Conservation (phyloP, 2,888 invertebrate species). For the Ernsta delagoae region DNA sequence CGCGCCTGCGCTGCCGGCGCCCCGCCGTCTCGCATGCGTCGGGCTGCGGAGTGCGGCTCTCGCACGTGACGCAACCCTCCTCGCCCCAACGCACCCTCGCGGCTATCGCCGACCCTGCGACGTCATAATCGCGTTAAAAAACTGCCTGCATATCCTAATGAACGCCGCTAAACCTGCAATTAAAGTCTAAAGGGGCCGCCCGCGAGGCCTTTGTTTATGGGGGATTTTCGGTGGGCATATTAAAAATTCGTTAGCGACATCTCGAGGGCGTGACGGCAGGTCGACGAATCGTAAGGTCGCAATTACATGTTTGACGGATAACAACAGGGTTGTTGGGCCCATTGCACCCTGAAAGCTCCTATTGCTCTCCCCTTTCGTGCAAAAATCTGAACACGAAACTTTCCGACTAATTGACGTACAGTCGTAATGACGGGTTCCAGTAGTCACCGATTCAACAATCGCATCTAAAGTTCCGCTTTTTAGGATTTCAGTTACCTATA, state of each 20-base stretch:
- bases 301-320: conserved; percentile 70
- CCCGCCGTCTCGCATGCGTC: conserved; percentile 84
- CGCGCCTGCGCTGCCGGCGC: conserved; percentile 56
- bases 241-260: conserved; percentile 70
- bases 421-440: conserved; percentile 59
- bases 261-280: conserved; percentile 64
- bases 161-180: conserved; percentile 80
- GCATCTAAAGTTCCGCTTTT: conserved; percentile 21
- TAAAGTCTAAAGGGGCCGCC: conserved; percentile 66
- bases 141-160: conserved; percentile 81
- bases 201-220: conserved; percentile 50
- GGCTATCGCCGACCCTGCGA: conserved; percentile 69
- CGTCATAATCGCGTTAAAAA: conserved; percentile 82
- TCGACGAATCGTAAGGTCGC: conserved; percentile 71
- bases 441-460: conserved; percentile 34
- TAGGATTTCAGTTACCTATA: conserved; percentile 4
- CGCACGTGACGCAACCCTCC: conserved; percentile 84
- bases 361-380: conserved; percentile 61
- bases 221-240: conserved; percentile 51
- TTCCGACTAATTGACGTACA: conserved; percentile 65
- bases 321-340: conserved; percentile 55
- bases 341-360: conserved; percentile 58
- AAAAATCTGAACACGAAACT: conserved; percentile 61
- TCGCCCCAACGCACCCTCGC: conserved; percentile 75
- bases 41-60: conserved; percentile 83